Percentiles rank a stretch among this genome's conserved stretches.
Evolutionary conservation across 2,888 invertebrate species (phyloP).

Genomic region (Parnassius smintheus): DNA sequence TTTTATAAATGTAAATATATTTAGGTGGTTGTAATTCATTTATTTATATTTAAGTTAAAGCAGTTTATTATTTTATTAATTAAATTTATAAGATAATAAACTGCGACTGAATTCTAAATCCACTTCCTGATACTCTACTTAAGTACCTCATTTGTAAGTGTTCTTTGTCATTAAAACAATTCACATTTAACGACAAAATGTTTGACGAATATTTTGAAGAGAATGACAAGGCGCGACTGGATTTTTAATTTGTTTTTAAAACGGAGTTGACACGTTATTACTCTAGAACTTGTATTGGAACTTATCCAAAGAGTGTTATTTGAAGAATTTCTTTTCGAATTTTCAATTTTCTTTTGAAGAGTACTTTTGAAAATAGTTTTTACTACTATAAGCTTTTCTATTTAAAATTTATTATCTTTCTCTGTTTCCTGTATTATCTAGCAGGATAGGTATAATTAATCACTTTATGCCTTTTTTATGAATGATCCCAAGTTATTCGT

Average conservation of each 20-base stretch:
- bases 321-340: conserved; percentile 14
- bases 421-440: neutral
- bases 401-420: conserved; percentile 3
- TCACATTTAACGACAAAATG: conserved; percentile 6
- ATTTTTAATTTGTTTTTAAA: conserved; percentile 25
- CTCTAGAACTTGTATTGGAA: conserved; percentile 25
- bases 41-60: too few species aligned
- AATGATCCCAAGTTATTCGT: too few species aligned
- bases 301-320: conserved; percentile 25
- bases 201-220: conserved; percentile 3
- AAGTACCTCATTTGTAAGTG: neutral
- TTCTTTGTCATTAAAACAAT: neutral
- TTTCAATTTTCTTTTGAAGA: neutral
- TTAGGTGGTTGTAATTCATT: too few species aligned
- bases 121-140: neutral
- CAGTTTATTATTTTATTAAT: too few species aligned
- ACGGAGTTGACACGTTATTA: conserved; percentile 24
- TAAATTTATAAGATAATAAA: too few species aligned
- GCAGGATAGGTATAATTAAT: too few species aligned
- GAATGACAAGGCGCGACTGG: conserved; percentile 16
- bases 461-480: too few species aligned
- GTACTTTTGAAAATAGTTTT: too few species aligned
- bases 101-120: too few species aligned
- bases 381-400: too few species aligned
- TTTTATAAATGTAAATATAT: too few species aligned